phyloP scores from a whole-genome alignment of 2,888 invertebrate genomes.

The Sarcophaga rosellei region DNA sequence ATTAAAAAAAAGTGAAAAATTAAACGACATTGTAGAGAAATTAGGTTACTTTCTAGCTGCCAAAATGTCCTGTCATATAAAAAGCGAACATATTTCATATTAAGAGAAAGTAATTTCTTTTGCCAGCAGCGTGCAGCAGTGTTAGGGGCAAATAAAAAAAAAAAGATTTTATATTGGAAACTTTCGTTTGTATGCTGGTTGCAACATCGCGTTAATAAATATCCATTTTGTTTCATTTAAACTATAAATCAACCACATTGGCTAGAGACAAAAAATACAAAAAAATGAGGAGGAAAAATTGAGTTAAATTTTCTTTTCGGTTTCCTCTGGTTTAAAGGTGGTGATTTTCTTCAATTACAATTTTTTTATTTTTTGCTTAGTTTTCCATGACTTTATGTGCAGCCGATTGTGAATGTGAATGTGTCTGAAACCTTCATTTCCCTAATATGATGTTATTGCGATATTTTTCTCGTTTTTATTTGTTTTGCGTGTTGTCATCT shows the following conservation, averaged over 20 bases:
- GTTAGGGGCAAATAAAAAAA: background rate
- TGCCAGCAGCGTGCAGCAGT: constrained; percentile 19
- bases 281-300: constrained; percentile 2
- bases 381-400: no score
- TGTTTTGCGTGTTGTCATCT: constrained; percentile 63
- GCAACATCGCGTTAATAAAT: constrained; percentile 61
- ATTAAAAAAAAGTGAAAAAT: background rate
- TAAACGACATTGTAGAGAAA: constrained; percentile 19
- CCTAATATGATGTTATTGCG: constrained; percentile 65
- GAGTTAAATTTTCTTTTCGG: background rate
- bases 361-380: constrained; percentile 27
- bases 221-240: constrained; percentile 62
- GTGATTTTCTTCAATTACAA: constrained; percentile 55
- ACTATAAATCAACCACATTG: constrained; percentile 49
- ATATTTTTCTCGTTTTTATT: constrained; percentile 45
- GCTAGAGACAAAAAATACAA: constrained; percentile 4
- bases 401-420: constrained; percentile 9
- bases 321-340: constrained; percentile 35
- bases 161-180: constrained; percentile 27
- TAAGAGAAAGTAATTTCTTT: constrained; percentile 53
- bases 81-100: constrained; percentile 55
- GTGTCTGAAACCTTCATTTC: constrained; percentile 40
- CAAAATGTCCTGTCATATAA: constrained; percentile 35
- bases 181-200: constrained; percentile 42
- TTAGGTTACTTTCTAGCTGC: constrained; percentile 46